Conservation (phyloP, 1,140 invertebrate genomes). For the Hylyphantes graminicola region DNA sequence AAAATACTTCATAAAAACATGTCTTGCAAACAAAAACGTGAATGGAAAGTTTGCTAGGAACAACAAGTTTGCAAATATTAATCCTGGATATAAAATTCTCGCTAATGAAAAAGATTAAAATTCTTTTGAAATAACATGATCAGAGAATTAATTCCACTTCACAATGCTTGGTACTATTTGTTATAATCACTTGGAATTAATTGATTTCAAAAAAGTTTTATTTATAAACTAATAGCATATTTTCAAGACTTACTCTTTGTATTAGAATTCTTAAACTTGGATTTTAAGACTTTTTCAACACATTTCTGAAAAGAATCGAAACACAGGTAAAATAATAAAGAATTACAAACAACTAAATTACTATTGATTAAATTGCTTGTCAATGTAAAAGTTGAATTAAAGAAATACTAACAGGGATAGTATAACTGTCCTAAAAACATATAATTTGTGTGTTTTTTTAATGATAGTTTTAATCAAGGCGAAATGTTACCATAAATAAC, state of each 20-base stretch:
- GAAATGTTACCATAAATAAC: no score
- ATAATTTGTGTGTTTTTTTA: no score
- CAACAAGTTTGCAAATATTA: background rate
- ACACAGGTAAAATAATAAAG: background rate
- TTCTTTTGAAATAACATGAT: background rate
- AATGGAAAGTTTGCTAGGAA: background rate
- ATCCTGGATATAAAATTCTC: background rate
- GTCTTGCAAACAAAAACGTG: background rate
- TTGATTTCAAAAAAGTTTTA: background rate
- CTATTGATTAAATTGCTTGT: no score
- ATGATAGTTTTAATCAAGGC: no score
- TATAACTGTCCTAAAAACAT: no score
- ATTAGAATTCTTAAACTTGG: constrained; percentile 24
- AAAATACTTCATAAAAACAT: background rate
- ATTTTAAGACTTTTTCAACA: constrained; percentile 21
- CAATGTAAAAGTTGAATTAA: no score
- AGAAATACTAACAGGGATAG: no score
- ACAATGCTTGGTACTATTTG: background rate
- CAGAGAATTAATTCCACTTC: background rate
- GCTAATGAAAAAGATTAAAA: background rate
- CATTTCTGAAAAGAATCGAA: constrained; percentile 21
- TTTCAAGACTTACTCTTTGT: constrained; percentile 6
- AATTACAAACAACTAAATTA: background rate
- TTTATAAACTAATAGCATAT: background rate
- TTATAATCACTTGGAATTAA: background rate